Evolutionary conservation across 2,888 invertebrate species (phyloP).

Genomic region (Prenolepis imparis): DNA sequence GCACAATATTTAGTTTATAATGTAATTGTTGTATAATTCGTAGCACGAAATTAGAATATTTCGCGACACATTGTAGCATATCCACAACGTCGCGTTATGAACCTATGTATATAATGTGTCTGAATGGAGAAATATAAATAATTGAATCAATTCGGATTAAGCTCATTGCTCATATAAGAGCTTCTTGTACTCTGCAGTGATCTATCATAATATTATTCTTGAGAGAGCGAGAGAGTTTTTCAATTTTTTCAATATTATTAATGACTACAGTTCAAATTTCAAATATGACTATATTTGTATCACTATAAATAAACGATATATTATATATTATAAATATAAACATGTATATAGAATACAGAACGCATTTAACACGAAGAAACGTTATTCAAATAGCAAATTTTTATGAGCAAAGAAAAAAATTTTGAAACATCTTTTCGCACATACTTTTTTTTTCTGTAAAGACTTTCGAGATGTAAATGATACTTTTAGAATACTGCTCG

Average conservation of each 20-base stretch:
- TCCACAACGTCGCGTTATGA: background rate
- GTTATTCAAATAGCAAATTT: background rate
- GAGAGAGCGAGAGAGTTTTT: background rate
- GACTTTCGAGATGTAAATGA: conserved; percentile 32
- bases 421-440: background rate
- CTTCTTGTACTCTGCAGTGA: background rate
- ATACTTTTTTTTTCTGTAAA: background rate
- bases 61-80: background rate
- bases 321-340: background rate
- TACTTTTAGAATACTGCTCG: conserved; percentile 25
- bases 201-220: background rate
- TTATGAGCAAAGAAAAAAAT: background rate
- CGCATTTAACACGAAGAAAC: background rate
- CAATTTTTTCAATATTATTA: background rate
- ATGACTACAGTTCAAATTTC: background rate
- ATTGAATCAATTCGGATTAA: background rate
- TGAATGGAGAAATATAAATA: conserved; percentile 10
- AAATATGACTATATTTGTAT: background rate
- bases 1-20: too few relatives aligned
- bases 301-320: background rate
- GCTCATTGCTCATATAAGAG: conserved; percentile 24
- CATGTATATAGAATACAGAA: background rate
- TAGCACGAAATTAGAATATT: conserved; percentile 14
- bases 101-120: background rate
- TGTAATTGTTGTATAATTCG: conserved; percentile 18